Evolutionary conservation across 2,888 invertebrate species (phyloP), one percentile per base, ranked within the genome.

Genomic region (Drosophila monieri): DNA sequence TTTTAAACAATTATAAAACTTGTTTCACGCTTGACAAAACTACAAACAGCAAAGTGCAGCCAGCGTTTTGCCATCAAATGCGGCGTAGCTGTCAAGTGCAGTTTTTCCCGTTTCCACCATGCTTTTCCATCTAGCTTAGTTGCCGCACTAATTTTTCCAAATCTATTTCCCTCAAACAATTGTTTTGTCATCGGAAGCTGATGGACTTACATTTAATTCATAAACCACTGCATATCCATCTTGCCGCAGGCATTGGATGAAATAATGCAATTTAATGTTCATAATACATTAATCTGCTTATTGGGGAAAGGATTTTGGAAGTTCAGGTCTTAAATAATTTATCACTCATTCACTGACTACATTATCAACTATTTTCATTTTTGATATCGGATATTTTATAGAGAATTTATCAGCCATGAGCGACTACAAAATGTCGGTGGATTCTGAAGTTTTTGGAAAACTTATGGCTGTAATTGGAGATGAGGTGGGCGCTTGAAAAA

Each of bases 1-100:
- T 81, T 85, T 83, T 78, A 80, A 83, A 85, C 81, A 83, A 83
- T 83, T 83, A 83, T 83, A 85, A 83, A 83, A 83, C 81, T 83
- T 85, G 81, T 83, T 83, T 83, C 78, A 85, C 81, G 85, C 81
- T 83, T 72, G 78, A 83, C 80, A 85, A 72, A 69, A 76, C 83
- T 73, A 74, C 76, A 74, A 74, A 62, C 52, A 46, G 72, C 69
- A 69, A 73, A 81, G 72, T 81, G 83, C 85, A 81, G 57, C 76
- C 76, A 79, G 66, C 78, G 76, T 73, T 80, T 83, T 80, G 76
- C 83, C 80, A 85, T 85, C 83, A 81, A 81, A 83, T 80, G 74
- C 71, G 85, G 83, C 78, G 77, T 78, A 70, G 83, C 81, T 85
- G 81, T 81, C 85, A 85, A 81, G 85, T 83, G 78, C 81, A 81